These are phyloP conservation scores for Carollia perspicillata DNA, from an alignment of 2,113 vertebrate species.

Conservation along the genomic window DNA sequence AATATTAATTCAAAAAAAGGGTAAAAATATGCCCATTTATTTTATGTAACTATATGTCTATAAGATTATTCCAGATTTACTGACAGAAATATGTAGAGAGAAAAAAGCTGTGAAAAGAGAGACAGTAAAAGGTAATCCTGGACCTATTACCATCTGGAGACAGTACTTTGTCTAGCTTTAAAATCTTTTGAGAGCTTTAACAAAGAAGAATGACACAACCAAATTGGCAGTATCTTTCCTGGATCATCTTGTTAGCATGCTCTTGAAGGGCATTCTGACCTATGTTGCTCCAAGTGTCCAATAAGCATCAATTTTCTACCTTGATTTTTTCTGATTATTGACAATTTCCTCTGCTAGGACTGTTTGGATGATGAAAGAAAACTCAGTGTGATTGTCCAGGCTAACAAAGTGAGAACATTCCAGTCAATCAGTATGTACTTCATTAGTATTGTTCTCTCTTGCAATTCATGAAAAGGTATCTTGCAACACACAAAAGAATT, in stretches of 20 bases:
- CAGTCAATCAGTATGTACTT: not conserved
- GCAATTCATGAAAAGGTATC: not conserved
- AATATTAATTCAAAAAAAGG: not conserved
- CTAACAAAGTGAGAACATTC: conserved; percentile 42
- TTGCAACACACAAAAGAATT: conserved; percentile 16
- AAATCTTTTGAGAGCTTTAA: conserved; percentile 36
- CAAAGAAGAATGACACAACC: conserved; percentile 42
- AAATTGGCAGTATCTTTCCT: conserved; percentile 40
- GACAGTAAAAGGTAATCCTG: not conserved
- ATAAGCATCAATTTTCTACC: conserved; percentile 70
- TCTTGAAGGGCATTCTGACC: conserved; percentile 56
- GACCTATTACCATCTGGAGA: not conserved
- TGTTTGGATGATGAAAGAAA: conserved; percentile 54
- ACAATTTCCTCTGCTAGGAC: conserved; percentile 71
- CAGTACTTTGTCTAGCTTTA: not conserved
- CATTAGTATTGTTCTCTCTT: conserved; percentile 4
- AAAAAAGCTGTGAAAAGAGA: not conserved
- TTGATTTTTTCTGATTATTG: conserved; percentile 74
- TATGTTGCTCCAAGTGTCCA: conserved; percentile 52
- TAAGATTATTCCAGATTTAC: not conserved
- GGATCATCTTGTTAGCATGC: conserved; percentile 59
- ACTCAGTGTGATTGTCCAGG: conserved; percentile 41
- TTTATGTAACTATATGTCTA: not conserved
- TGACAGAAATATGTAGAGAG: not conserved
- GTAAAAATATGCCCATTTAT: not conserved